Conservation (phyloP, 1,140 invertebrate genomes). For the Caerostris extrusa region DNA sequence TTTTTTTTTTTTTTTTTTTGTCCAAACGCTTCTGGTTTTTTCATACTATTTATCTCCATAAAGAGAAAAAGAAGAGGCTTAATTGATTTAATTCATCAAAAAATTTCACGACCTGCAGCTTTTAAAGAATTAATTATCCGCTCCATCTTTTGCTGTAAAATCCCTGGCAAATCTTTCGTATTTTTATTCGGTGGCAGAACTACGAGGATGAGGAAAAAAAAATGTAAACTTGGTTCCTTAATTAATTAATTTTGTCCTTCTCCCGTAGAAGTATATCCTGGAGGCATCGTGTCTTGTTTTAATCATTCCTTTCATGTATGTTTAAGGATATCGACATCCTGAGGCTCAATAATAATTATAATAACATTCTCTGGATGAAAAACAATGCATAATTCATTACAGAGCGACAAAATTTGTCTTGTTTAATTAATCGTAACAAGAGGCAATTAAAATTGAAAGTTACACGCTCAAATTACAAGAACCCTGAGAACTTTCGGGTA, state of each 20-base stretch:
- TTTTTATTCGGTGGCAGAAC: constrained; percentile 16
- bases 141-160: constrained; percentile 56
- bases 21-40: background rate
- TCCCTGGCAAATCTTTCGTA: constrained; percentile 16
- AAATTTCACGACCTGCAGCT: constrained; percentile 56
- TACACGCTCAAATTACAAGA: background rate
- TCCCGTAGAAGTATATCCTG: background rate
- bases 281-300: constrained; percentile 42
- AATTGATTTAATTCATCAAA: constrained; percentile 75
- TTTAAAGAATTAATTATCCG: constrained; percentile 75
- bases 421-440: constrained; percentile 63
- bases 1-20: no score
- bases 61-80: constrained; percentile 33
- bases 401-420: constrained; percentile 6
- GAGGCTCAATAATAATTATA: constrained; percentile 60
- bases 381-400: constrained; percentile 70
- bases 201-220: background rate
- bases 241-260: constrained; percentile 72
- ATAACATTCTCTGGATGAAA: constrained; percentile 25
- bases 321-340: constrained; percentile 45
- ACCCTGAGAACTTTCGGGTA: background rate
- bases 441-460: constrained; percentile 64
- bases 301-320: constrained; percentile 60
- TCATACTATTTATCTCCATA: constrained; percentile 50
- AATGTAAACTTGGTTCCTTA: constrained; percentile 24